Conservation (phyloP, 2,797 vertebrate genomes). For the Ptychadena robeensis region DNA sequence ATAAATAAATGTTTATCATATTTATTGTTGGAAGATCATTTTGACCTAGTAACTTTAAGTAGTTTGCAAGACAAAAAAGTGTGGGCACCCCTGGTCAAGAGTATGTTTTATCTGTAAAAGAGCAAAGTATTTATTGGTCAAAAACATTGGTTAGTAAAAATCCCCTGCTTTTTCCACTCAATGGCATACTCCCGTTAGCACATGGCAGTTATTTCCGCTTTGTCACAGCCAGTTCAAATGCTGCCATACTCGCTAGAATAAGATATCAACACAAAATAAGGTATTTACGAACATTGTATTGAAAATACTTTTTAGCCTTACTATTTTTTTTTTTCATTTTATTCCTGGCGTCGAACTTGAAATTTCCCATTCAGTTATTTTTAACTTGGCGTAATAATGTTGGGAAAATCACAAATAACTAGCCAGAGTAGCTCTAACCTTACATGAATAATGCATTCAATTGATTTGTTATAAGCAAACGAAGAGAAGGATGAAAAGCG, state of each 20-base stretch:
- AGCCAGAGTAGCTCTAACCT: conserved; percentile 22
- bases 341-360: neutral
- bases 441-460: conserved; percentile 57
- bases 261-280: neutral
- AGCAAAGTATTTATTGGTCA: too few relatives aligned
- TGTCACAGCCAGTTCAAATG: neutral
- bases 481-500: conserved; percentile 40
- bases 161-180: too few relatives aligned
- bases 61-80: too few relatives aligned
- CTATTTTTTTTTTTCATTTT: neutral
- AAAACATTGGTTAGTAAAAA: too few relatives aligned
- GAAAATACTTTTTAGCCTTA: neutral
- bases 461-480: conserved; percentile 55
- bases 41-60: too few relatives aligned
- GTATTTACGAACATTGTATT: neutral
- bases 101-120: too few relatives aligned
- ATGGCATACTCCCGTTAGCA: too few relatives aligned
- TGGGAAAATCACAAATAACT: conserved; percentile 30
- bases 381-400: conserved; percentile 21
- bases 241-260: neutral
- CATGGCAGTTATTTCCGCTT: too few relatives aligned
- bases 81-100: too few relatives aligned
- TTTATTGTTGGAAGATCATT: too few relatives aligned
- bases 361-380: conserved; percentile 4
- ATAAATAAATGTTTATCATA: too few relatives aligned